phyloP scores from a whole-genome alignment of 2,113 vertebrate species.

The Pionites leucogaster region DNA sequence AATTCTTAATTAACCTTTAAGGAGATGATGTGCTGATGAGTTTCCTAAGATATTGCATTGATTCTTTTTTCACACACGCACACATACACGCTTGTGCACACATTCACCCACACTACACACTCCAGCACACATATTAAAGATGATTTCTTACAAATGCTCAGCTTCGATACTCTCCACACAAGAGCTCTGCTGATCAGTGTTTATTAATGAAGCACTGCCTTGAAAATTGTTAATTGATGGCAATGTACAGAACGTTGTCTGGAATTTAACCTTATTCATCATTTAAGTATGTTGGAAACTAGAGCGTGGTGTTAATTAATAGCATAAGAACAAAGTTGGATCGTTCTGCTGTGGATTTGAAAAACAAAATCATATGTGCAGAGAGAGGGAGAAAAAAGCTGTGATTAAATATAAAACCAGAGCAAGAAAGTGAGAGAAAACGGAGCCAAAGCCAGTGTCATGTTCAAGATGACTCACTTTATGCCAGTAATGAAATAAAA shows the following conservation, averaged over 20 bases:
- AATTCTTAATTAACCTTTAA: constrained; percentile 87
- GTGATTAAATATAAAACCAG: constrained; percentile 63
- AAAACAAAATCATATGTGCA: constrained; percentile 23
- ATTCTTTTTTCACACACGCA: neutral
- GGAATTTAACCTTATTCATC: constrained; percentile 83
- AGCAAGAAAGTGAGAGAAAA: constrained; percentile 38
- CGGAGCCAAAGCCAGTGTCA: constrained; percentile 65
- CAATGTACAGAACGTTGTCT: constrained; percentile 75
- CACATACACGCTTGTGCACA: neutral
- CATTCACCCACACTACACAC: neutral
- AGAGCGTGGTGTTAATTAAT: constrained; percentile 78
- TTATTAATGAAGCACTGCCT: constrained; percentile 78
- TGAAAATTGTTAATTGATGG: constrained; percentile 82
- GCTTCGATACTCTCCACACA: constrained; percentile 47
- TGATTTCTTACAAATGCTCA: constrained; percentile 39
- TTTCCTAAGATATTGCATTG: constrained; percentile 68
- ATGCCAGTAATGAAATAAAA: constrained; percentile 67
- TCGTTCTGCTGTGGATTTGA: constrained; percentile 25
- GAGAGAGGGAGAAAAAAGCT: constrained; percentile 26
- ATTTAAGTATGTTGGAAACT: constrained; percentile 76
- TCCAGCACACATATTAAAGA: constrained; percentile 27
- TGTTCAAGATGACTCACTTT: constrained; percentile 76
- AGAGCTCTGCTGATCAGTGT: constrained; percentile 72
- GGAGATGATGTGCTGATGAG: constrained; percentile 74
- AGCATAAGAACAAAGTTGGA: constrained; percentile 75